A percentile compares a stretch with the other conserved stretches of the same genome.
phyloP scores from a whole-genome alignment of 2,888 invertebrate genomes.

The Epinotia demarniana region DNA sequence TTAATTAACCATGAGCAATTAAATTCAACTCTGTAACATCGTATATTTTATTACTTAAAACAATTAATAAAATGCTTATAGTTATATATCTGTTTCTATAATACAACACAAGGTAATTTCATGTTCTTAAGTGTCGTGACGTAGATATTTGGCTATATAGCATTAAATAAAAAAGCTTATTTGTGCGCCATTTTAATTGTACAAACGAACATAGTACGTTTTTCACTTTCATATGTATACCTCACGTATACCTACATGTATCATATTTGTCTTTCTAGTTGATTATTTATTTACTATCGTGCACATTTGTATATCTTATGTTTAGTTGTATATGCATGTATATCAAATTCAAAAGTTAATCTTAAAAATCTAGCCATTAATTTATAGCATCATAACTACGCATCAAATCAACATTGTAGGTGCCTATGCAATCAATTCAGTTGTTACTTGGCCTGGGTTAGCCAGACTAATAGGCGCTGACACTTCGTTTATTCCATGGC shows the following conservation, averaged over 20 bases:
- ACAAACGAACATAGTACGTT: no score
- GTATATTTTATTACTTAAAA: constrained; percentile 4
- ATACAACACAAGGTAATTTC: not conserved
- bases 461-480: constrained; percentile 60
- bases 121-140: not conserved
- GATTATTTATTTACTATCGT: no score
- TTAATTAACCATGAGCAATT: constrained; percentile 29
- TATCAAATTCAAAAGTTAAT: not conserved
- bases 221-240: no score
- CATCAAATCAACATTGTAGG: not conserved
- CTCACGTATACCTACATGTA: no score
- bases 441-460: not conserved
- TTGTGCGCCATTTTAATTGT: no score
- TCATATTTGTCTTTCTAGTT: no score
- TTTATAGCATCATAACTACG: not conserved
- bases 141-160: no score
- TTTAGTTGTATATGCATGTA: no score
- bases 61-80: constrained; percentile 18
- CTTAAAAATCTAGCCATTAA: not conserved
- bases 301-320: no score
- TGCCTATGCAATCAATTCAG: not conserved
- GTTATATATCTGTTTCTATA: not conserved
- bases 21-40: constrained; percentile 1
- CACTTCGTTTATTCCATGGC: constrained; percentile 55
- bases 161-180: no score